Conservation (phyloP, 1,140 invertebrate species). For the Dinoponera quadriceps region DNA sequence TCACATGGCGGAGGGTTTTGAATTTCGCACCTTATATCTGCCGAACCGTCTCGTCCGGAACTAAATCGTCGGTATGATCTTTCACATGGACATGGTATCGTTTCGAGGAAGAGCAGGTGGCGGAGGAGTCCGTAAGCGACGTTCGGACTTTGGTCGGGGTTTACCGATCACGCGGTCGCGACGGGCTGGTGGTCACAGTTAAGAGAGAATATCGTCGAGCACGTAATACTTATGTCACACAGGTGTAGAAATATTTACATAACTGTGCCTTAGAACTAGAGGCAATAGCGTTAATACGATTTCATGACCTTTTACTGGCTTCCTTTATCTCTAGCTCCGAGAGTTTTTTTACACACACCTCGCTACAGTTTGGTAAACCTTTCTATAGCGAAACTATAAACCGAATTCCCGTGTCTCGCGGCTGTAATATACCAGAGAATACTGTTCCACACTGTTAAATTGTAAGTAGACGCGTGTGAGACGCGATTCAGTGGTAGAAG, state of each 20-base stretch:
- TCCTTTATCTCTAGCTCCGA: constrained; percentile 26
- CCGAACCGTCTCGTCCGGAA: constrained; percentile 14
- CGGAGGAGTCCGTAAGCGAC: constrained; percentile 3
- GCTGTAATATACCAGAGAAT: constrained; percentile 34
- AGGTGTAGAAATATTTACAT: constrained; percentile 61
- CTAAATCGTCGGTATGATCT: constrained; percentile 36
- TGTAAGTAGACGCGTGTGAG: constrained; percentile 12
- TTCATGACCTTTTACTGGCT: constrained; percentile 37
- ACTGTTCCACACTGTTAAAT: constrained; percentile 2
- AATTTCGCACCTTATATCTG: constrained; percentile 73
- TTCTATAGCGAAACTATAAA: constrained; percentile 16
- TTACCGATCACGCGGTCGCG: constrained; percentile 1
- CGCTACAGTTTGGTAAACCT: background rate
- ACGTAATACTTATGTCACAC: constrained; percentile 59
- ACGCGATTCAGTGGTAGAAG: background rate
- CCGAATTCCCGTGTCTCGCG: background rate
- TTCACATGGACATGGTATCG: constrained; percentile 40
- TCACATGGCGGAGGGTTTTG: constrained; percentile 70
- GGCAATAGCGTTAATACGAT: constrained; percentile 47
- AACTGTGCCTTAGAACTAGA: constrained; percentile 70
- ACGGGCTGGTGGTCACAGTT: constrained; percentile 37
- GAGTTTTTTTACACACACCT: constrained; percentile 30
- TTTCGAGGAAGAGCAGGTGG: background rate
- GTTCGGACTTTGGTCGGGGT: background rate
- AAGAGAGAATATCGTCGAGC: constrained; percentile 47